These are phyloP conservation scores for Corythornis madagascariensis DNA, from an alignment of 2,113 vertebrate genomes.

Conservation along the genomic window DNA sequence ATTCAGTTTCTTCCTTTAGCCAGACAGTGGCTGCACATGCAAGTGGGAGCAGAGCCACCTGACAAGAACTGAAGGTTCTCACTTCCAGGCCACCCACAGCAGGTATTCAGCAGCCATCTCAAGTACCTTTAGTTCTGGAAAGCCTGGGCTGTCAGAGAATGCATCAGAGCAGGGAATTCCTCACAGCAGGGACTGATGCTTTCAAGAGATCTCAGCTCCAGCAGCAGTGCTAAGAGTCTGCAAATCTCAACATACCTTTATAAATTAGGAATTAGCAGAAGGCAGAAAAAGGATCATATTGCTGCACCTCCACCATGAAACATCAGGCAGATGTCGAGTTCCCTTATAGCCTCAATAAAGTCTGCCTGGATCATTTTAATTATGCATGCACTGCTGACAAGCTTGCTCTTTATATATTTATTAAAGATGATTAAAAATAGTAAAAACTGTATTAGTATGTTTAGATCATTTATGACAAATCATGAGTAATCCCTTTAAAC, in stretches of 20 bases:
- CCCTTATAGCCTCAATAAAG: neutral
- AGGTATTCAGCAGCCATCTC: neutral
- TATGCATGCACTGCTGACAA: slow-evolving; percentile 27
- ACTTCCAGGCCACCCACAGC: neutral
- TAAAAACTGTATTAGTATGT: neutral
- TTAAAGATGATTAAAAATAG: neutral
- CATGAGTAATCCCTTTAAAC: slow-evolving; percentile 10
- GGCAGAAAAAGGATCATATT: slow-evolving; percentile 30
- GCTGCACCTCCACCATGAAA: neutral
- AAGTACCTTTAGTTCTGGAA: neutral
- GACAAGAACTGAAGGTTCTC: neutral
- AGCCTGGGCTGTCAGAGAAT: neutral
- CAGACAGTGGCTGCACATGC: neutral
- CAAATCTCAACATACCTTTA: neutral
- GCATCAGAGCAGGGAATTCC: neutral
- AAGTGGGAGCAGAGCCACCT: neutral
- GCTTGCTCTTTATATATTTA: slow-evolving; percentile 13
- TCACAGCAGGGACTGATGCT: neutral
- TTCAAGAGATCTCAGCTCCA: neutral
- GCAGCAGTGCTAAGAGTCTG: neutral
- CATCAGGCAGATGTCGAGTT: neutral
- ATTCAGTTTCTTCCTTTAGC: neutral
- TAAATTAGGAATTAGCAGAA: slow-evolving; percentile 38
- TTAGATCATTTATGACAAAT: neutral
- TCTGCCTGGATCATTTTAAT: neutral